Conservation (phyloP, 2,888 invertebrate species). For the Synergus laeviventris region DNA sequence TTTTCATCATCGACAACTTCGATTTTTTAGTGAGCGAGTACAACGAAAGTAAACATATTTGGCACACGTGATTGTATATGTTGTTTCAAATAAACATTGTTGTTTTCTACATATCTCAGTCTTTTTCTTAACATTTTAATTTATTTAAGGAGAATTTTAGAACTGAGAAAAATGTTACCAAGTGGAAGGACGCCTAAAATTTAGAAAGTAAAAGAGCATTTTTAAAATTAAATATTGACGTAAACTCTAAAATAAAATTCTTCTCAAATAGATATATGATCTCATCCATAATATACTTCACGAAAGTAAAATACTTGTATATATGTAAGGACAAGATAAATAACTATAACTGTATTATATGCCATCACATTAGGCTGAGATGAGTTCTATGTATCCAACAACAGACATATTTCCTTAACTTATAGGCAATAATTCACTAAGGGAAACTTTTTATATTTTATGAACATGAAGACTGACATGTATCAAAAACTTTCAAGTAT, state of each 20-base stretch:
- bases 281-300: too few relatives aligned
- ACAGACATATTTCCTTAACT: neutral
- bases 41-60: neutral
- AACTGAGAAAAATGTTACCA: too few relatives aligned
- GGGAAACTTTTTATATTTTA: slow-evolving; percentile 1
- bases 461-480: neutral
- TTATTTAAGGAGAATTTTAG: too few relatives aligned
- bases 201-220: too few relatives aligned
- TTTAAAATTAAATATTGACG: too few relatives aligned
- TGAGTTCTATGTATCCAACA: neutral
- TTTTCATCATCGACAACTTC: neutral
- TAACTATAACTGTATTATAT: neutral
- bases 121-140: neutral
- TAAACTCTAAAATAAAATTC: too few relatives aligned
- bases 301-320: too few relatives aligned
- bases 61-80: slow-evolving; percentile 64
- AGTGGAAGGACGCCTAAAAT: too few relatives aligned
- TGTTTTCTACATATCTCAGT: slow-evolving; percentile 62
- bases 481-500: too few relatives aligned
- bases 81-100: slow-evolving; percentile 71
- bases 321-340: neutral
- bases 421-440: neutral
- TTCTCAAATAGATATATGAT: too few relatives aligned
- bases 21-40: neutral
- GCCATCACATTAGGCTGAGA: neutral